A percentile compares a stretch with the other conserved stretches of the same genome.
phyloP scores from a whole-genome alignment of 2,113 vertebrate genomes.

The Circaetus gallicus region DNA sequence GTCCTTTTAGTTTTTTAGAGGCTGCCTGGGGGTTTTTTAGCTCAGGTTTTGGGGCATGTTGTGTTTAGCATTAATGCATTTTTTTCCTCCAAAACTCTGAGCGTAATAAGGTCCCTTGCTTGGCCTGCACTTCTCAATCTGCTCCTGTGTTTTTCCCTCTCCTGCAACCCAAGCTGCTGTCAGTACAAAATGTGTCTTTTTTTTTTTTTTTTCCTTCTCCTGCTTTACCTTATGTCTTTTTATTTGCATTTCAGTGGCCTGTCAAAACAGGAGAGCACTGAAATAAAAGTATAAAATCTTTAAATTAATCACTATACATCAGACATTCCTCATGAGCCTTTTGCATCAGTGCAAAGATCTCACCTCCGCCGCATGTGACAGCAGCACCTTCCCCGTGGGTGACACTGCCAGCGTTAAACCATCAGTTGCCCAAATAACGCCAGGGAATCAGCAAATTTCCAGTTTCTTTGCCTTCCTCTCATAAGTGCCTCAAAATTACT shows the following conservation, averaged over 20 bases:
- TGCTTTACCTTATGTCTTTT: not conserved
- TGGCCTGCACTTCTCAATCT: not conserved
- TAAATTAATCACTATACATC: not conserved
- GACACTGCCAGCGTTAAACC: rapidly evolving
- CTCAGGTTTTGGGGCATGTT: not conserved
- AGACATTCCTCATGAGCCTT: not conserved
- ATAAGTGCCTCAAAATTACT: not conserved
- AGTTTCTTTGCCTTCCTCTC: not conserved
- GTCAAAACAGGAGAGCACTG: not conserved
- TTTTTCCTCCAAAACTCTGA: not conserved
- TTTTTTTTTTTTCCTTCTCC: not conserved
- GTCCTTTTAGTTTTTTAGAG: not conserved
- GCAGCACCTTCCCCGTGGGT: not conserved
- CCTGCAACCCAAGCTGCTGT: not conserved
- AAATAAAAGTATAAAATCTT: not conserved
- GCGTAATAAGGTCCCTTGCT: not conserved
- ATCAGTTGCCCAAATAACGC: not conserved
- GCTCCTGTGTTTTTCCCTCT: not conserved
- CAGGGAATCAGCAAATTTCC: not conserved
- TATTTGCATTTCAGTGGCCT: not conserved
- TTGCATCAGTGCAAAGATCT: not conserved
- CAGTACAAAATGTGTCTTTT: not conserved
- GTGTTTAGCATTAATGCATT: not conserved
- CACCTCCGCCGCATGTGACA: not conserved
- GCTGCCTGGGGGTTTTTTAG: not conserved